Base-by-base conservation (phyloP, 2,797 vertebrate genomes). In the Channa striata region DNA sequence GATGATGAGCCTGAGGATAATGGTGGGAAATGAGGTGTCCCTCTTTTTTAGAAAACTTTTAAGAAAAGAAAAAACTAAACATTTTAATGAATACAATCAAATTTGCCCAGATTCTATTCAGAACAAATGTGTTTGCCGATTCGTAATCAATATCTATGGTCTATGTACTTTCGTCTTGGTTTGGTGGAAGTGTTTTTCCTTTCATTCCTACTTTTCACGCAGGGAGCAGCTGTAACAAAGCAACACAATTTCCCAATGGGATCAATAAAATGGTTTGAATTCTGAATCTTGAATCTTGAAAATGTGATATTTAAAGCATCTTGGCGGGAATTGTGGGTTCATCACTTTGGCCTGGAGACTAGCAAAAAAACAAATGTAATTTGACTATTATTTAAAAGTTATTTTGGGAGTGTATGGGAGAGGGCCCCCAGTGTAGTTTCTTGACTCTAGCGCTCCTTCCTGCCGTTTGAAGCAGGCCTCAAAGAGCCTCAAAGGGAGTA, bases 401-500 rank as follows among this genome's bases (percentile, higher is more conserved):
- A 17, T 62, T 36, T 54, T 52, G 36, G n/a, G n/a, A 51, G 2
- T 48, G 13, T 73, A 21, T 12, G 25, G 34, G 37, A 56, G 12
- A 40, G 6, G 11, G 17, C n/a, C 17, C 64, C 12, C 13, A 30
- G 10, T 49, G 49, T n/a, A 57, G 46, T 52, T 58, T 52, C 40
- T 14, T 43, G 20, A 8, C 16, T 37, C 14, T 60, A 5, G 47
- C 37, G 13, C 44, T 50, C 50, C 36, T 51, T 8, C 23, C 37
- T 66, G 60, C 5, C 44, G 12, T 48, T 11, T 33, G 36, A 59
- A 13, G 43, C 19, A 54, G 44, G 40, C 6, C 52, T 67, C 43
- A 62, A 48, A 74, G 46, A 74, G 30, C 54, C 47, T 49, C 69
- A 49, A 53, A 60, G 44, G 39, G 21, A 59, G 36, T 17, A 25